Conservation (phyloP, 2,888 invertebrate genomes). For the Cephus spinipes region DNA sequence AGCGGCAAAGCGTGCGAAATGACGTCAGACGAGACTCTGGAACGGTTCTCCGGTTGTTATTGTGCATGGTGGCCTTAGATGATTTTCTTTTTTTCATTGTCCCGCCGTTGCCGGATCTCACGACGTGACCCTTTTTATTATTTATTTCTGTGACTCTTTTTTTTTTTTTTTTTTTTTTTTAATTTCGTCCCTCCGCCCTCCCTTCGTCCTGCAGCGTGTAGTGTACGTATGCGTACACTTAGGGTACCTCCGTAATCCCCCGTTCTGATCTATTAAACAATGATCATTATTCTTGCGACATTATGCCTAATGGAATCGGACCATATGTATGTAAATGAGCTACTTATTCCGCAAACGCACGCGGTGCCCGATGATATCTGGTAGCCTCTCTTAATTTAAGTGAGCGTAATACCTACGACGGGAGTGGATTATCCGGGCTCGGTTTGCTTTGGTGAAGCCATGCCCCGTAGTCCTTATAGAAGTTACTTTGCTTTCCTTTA, state of each 20-base stretch:
- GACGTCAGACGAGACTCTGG: conserved; percentile 42
- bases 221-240: background rate
- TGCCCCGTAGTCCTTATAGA: background rate
- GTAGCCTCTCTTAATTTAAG: conserved; percentile 6
- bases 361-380: background rate
- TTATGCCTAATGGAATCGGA: background rate
- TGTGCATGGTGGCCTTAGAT: background rate
- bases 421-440: background rate
- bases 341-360: conserved; percentile 5
- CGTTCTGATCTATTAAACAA: conserved; percentile 6
- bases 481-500: background rate
- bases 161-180: background rate
- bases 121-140: background rate
- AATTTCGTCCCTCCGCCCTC: background rate
- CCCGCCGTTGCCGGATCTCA: background rate
- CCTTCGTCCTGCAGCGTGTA: no score
- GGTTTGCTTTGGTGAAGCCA: background rate
- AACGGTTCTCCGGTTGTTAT: conserved; percentile 15
- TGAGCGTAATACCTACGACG: conserved; percentile 4
- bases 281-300: conserved; percentile 6
- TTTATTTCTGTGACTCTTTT: background rate
- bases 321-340: conserved; percentile 10
- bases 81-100: conserved; percentile 13
- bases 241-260: background rate
- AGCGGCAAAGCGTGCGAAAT: conserved; percentile 26